These are phyloP conservation scores for Helostoma temminkii DNA, from an alignment of 2,797 vertebrate species.

Conservation along the genomic window DNA sequence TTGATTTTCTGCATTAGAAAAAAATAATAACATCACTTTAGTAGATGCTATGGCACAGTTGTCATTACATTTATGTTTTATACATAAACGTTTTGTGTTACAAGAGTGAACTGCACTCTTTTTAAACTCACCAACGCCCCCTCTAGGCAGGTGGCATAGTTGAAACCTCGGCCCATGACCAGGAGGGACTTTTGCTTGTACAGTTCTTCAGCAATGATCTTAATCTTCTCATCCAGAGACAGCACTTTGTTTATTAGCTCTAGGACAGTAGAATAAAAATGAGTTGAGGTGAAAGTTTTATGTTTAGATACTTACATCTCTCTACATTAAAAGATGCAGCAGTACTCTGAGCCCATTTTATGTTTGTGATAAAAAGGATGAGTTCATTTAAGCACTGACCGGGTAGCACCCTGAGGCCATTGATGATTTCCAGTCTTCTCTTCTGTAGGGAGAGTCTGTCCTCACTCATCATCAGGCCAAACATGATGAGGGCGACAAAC, in stretches of 20 bases:
- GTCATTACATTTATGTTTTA: neutral
- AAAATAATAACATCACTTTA: neutral
- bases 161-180: slow-evolving; percentile 96
- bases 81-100: too few species aligned
- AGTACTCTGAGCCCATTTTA: neutral
- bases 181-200: slow-evolving; percentile 92
- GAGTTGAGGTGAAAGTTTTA: neutral
- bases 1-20: slow-evolving; percentile 91
- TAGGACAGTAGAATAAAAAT: slow-evolving; percentile 54
- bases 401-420: slow-evolving; percentile 86
- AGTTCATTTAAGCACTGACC: slow-evolving; percentile 78
- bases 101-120: neutral
- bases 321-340: neutral
- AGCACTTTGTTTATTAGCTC: slow-evolving; percentile 93
- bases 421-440: slow-evolving; percentile 92
- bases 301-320: neutral
- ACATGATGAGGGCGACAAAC: slow-evolving; percentile 94
- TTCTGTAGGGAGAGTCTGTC: slow-evolving; percentile 93
- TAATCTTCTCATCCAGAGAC: slow-evolving; percentile 91
- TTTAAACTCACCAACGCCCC: slow-evolving; percentile 91
- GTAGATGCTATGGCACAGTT: neutral
- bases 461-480: slow-evolving; percentile 95
- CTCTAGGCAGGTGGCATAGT: slow-evolving; percentile 96
- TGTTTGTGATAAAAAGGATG: neutral
- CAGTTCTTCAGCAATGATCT: slow-evolving; percentile 90